Percentiles rank a stretch among this genome's conserved stretches.
phyloP scores from a whole-genome alignment of 2,113 vertebrate species.

The Hyperopisus bebe region DNA sequence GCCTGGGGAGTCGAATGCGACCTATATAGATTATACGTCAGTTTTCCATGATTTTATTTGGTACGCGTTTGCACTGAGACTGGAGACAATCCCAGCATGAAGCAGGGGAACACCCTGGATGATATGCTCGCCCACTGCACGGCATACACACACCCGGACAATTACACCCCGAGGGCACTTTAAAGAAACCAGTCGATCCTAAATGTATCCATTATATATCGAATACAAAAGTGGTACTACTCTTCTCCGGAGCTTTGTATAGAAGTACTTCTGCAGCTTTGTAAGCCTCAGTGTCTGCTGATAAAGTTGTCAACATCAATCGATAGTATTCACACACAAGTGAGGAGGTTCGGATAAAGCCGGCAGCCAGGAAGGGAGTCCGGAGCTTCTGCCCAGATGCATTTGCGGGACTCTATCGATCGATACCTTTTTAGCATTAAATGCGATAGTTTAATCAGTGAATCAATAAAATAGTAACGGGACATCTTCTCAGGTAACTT shows the following conservation, averaged over 20 bases:
- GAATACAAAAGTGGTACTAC: neutral
- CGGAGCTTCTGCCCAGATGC: neutral
- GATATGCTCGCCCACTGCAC: neutral
- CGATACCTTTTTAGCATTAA: neutral
- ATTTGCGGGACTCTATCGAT: neutral
- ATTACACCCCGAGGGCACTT: neutral
- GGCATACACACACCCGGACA: neutral
- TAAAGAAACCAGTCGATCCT: neutral
- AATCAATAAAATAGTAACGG: neutral
- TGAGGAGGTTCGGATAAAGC: neutral
- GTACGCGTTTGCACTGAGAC: neutral
- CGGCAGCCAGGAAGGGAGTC: neutral
- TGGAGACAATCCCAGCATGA: neutral
- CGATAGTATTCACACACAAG: neutral
- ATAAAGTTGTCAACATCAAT: neutral
- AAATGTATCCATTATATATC: neutral
- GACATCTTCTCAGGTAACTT: neutral
- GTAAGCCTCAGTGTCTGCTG: neutral
- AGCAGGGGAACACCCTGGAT: neutral
- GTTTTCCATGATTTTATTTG: neutral
- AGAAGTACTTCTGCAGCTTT: neutral
- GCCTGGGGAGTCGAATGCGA: neutral
- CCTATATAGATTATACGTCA: neutral
- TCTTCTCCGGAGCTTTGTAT: neutral
- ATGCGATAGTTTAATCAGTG: neutral